Percentiles rank a stretch among this genome's conserved stretches.
Conservation (phyloP, 1,140 invertebrate genomes). For the Planococcus citri region DNA sequence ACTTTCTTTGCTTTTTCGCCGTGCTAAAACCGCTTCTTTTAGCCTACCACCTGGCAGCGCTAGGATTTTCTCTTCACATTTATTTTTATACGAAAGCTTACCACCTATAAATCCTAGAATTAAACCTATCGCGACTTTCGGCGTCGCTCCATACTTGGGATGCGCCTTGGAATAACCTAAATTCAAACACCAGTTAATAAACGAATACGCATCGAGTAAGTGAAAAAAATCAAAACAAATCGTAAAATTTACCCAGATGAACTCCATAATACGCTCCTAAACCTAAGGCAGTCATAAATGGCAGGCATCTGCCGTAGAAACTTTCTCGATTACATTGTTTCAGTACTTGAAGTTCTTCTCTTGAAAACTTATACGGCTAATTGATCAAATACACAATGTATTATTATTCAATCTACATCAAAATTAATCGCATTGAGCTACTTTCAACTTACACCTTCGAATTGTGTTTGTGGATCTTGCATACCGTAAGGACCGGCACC, state of each 20-base stretch:
- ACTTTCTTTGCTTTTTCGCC: slow-evolving; percentile 29
- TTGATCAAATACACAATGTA: not conserved
- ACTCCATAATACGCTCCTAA: slow-evolving; percentile 46
- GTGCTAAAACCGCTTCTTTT: slow-evolving; percentile 37
- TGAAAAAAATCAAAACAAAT: not conserved
- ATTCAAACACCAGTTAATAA: slow-evolving; percentile 21
- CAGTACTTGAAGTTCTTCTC: slow-evolving; percentile 50
- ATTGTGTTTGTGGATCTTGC: no score
- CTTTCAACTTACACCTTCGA: no score
- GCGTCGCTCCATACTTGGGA: slow-evolving; percentile 46
- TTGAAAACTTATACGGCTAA: slow-evolving; percentile 36
- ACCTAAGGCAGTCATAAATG: slow-evolving; percentile 45
- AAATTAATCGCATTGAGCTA: no score
- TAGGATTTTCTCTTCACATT: slow-evolving; percentile 62
- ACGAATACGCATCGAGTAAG: not conserved
- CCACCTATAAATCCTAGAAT: slow-evolving; percentile 59
- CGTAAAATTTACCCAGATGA: slow-evolving; percentile 39
- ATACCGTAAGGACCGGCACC: no score
- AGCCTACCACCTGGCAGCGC: slow-evolving; percentile 45
- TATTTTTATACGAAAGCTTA: slow-evolving; percentile 58
- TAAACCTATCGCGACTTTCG: slow-evolving; percentile 49
- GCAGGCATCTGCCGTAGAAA: slow-evolving; percentile 53
- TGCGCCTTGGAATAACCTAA: slow-evolving; percentile 41
- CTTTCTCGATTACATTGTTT: slow-evolving; percentile 57
- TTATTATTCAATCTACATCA: no score